These are phyloP conservation scores for Mechanitis mazaeus DNA, from an alignment of 2,888 invertebrate species.

Conservation along the genomic window DNA sequence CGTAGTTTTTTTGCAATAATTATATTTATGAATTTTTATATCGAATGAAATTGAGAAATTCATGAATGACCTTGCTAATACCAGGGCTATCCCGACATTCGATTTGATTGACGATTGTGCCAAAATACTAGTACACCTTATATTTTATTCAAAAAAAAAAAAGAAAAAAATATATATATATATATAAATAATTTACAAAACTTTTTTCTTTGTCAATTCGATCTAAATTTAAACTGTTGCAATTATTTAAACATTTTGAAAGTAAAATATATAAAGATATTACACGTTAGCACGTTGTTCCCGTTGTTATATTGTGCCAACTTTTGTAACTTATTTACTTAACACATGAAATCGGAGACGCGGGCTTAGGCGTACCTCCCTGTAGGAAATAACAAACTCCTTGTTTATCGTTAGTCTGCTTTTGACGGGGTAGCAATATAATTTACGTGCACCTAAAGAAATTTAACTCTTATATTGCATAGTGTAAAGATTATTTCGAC, in stretches of 20 bases:
- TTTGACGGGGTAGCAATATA: conserved; percentile 1
- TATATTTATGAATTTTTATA: too few species aligned
- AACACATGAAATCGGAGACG: not conserved
- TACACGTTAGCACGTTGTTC: not conserved
- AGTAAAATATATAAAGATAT: too few species aligned
- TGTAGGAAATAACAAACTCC: not conserved
- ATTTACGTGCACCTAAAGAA: not conserved
- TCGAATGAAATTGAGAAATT: too few species aligned
- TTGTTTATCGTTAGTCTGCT: not conserved
- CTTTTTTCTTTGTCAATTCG: too few species aligned
- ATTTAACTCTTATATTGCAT: conserved; percentile 1
- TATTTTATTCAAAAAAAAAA: too few species aligned
- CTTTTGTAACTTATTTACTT: conserved; percentile 9
- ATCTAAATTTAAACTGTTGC: too few species aligned
- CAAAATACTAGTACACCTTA: not conserved
- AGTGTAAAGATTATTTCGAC: not conserved
- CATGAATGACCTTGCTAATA: too few species aligned
- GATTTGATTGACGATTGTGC: not conserved
- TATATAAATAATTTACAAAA: too few species aligned
- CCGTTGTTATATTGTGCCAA: conserved; percentile 11
- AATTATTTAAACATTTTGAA: too few species aligned
- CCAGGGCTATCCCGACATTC: not conserved
- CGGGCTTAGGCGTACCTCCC: not conserved
- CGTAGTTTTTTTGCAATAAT: too few species aligned
- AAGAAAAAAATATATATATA: too few species aligned